Conservation (phyloP, 2,888 invertebrate genomes). For the Agrochola lota region DNA sequence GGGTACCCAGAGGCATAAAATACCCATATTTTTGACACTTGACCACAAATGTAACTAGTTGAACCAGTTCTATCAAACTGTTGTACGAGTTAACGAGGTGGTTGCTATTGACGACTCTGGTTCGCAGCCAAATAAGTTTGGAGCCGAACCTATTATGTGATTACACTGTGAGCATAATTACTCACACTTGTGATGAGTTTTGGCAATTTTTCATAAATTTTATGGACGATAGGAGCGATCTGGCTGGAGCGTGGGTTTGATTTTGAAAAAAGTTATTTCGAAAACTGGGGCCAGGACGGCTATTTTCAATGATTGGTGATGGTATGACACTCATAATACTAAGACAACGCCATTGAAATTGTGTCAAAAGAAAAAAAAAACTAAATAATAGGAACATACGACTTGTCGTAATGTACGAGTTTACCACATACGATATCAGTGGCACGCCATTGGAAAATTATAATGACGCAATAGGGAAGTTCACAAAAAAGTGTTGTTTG, state of each 20-base stretch:
- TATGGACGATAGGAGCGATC: slow-evolving; percentile 7
- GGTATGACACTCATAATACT: background rate
- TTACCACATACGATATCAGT: background rate
- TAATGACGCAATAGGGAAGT: too few species aligned
- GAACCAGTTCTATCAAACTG: slow-evolving; percentile 51
- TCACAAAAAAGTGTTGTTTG: too few species aligned
- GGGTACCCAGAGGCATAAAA: background rate
- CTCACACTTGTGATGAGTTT: slow-evolving; percentile 38
- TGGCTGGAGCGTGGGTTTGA: background rate
- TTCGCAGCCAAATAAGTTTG: slow-evolving; percentile 64
- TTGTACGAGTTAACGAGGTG: slow-evolving; percentile 60
- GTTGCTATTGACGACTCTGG: slow-evolving; percentile 55
- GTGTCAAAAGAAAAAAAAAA: too few species aligned
- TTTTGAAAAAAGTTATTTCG: background rate
- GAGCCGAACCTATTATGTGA: slow-evolving; percentile 58
- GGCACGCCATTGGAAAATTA: background rate
- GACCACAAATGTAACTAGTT: slow-evolving; percentile 40
- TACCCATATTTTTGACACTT: slow-evolving; percentile 14
- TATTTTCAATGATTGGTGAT: background rate
- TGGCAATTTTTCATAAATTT: slow-evolving; percentile 34
- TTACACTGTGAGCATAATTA: slow-evolving; percentile 56
- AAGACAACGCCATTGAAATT: too few species aligned
- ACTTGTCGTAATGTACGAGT: too few species aligned
- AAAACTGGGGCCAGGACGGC: background rate
- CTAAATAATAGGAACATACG: too few species aligned